A percentile compares a stretch with the other conserved stretches of the same genome.
Conservation (phyloP, 30 jellyfish, hydroid and myxozoan species). For the Kudoa iwatai region DNA sequence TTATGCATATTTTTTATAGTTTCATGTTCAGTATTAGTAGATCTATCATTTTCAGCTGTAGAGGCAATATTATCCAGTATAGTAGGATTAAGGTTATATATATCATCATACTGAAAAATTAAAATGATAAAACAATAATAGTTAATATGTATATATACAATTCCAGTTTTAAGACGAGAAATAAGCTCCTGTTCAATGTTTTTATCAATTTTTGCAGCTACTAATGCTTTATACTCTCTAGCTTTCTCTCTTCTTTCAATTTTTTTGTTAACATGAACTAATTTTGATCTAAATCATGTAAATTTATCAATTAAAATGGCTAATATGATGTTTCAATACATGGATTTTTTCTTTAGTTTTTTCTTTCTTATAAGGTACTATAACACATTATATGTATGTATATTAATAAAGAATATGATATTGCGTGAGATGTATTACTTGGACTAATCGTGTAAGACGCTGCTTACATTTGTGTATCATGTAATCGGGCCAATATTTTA, state of each 20-base stretch:
- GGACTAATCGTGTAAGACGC: constrained; percentile 47
- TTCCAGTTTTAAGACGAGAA: constrained; percentile 49
- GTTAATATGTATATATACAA: constrained; percentile 6
- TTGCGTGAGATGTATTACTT: constrained; percentile 3
- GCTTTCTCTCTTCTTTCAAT: constrained; percentile 32
- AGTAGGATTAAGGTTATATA: constrained; percentile 57
- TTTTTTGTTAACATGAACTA: constrained; percentile 41
- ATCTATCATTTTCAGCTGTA: too few species aligned
- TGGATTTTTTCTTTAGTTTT: not conserved
- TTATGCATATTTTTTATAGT: too few species aligned
- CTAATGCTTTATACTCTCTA: constrained; percentile 44
- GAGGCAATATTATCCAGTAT: constrained; percentile 76
- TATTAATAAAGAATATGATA: not conserved
- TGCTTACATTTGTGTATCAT: constrained; percentile 69
- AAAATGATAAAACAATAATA: not conserved
- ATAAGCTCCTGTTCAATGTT: constrained; percentile 55
- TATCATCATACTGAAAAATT: constrained; percentile 63
- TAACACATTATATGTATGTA: not conserved
- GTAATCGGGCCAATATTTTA: constrained; percentile 68
- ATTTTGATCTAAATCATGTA: constrained; percentile 11
- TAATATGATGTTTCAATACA: not conserved
- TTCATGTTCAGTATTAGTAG: too few species aligned
- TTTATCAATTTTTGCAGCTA: constrained; percentile 76
- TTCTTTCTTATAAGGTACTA: constrained; percentile 1
- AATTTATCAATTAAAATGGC: constrained; percentile 1